A percentile compares a stretch with the other conserved stretches of the same genome.
Conservation (phyloP, 2,113 vertebrate species). For the Nesoenas mayeri region DNA sequence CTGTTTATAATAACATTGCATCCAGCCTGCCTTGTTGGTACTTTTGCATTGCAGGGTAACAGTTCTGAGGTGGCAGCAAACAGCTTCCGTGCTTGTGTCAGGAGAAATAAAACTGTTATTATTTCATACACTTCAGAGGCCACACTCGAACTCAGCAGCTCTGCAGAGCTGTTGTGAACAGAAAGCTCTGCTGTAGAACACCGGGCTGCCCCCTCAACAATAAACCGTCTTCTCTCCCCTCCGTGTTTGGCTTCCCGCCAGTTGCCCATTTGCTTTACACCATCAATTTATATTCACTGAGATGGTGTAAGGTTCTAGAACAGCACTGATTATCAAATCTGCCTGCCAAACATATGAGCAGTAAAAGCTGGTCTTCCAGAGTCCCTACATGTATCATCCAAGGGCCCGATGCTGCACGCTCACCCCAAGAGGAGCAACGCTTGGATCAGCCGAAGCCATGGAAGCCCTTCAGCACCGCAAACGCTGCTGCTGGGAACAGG, state of each 20-base stretch:
- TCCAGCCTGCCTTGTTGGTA: conserved; percentile 72
- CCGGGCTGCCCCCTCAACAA: conserved; percentile 83
- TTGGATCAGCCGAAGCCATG: background rate
- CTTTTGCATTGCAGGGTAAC: conserved; percentile 74
- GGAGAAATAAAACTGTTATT: conserved; percentile 86
- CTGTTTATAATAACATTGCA: conserved; percentile 75
- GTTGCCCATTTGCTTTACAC: conserved; percentile 89
- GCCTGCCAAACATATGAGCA: conserved; percentile 86
- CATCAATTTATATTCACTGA: conserved; percentile 93
- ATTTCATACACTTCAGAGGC: conserved; percentile 84
- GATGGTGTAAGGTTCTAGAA: conserved; percentile 89
- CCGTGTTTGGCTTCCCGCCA: conserved; percentile 82
- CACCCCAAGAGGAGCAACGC: background rate
- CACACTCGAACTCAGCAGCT: conserved; percentile 77
- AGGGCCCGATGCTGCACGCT: conserved; percentile 24
- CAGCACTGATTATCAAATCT: conserved; percentile 83
- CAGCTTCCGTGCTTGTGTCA: conserved; percentile 72
- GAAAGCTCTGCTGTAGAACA: conserved; percentile 81
- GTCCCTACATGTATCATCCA: conserved; percentile 74
- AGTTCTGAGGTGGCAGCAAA: conserved; percentile 72
- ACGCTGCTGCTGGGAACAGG: background rate
- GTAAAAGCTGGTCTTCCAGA: conserved; percentile 79
- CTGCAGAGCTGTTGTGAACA: conserved; percentile 79
- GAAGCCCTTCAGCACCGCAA: background rate
- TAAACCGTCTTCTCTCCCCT: conserved; percentile 81